Evolutionary conservation across 2,797 vertebrate genomes (phyloP), one percentile per base, ranked within the genome.

Genomic region (Melanotaenia pygmaea): DNA sequence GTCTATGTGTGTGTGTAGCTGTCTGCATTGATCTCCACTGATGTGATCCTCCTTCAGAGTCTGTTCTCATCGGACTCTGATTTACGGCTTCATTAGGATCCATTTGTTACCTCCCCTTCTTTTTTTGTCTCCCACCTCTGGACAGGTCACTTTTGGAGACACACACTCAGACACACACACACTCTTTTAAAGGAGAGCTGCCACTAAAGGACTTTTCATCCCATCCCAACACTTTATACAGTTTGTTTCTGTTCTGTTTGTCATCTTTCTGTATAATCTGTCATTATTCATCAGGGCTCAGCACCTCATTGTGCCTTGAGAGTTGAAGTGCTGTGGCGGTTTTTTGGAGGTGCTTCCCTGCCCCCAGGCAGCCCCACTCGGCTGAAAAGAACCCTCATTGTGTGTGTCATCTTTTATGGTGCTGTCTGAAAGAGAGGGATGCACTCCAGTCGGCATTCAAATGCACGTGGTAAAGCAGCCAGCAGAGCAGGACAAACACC

Each of bases 61-160:
- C 84, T 77, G 85, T 88, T 92, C 88, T 92, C 91, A 88, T 89
- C 80, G 74, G 88, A 82, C 76, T 85, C 90, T 93, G 92, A 93
- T 93, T 93, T 93, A 93, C 87, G 70, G 91, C 86, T 92, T 92
- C 91, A 92, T 93, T 93, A 91, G 86, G 84, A 86, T 91, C 87
- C 75, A 74, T 74, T 77, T 72, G 26, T 76, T 79, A 58, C 86
- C 88, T 84, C 85, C 82, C 67, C 71, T 83, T 76, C 30, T 64
- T 86, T 88, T 85, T 88, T 86, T 86, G 62, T 86, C 77, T 86
- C 72, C 70, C 59, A 79, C 67, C 70, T 87, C 70, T 83, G 11
- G 64, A 78, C 87, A 74, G 86, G 85, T 89, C 82, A 86, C 78
- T 74, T 72, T 69, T 34, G 26, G 64, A 82, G 62, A 81, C 67